Evolutionary conservation across 2,888 invertebrate species (phyloP).

Genomic region (Gnatocerus cornutus): DNA sequence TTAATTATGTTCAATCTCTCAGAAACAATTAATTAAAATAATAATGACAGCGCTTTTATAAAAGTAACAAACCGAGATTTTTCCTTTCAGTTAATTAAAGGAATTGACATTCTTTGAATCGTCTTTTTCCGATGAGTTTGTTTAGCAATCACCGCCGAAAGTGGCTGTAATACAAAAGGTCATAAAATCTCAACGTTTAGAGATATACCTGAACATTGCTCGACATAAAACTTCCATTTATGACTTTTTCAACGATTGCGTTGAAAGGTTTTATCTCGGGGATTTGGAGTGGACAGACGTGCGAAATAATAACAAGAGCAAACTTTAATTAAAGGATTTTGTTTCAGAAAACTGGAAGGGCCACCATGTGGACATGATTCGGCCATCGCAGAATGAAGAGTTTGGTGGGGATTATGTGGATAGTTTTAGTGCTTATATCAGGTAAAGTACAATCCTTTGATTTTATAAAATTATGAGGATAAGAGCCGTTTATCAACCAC

Average conservation of each 20-base stretch:
- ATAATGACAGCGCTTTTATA: not conserved
- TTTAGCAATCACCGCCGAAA: too few relatives aligned
- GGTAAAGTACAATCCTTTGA: constrained; percentile 70
- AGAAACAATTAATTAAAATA: constrained; percentile 10
- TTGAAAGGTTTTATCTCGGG: not conserved
- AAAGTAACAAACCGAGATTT: not conserved
- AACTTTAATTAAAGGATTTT: constrained; percentile 47
- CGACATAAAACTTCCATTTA: constrained; percentile 12
- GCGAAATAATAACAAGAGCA: constrained; percentile 14
- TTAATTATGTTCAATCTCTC: not conserved
- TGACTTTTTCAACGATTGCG: not conserved
- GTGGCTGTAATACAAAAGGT: not conserved
- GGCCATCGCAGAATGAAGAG: constrained; percentile 76
- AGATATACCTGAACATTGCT: not conserved
- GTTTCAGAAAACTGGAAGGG: constrained; percentile 61
- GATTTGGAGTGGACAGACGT: not conserved
- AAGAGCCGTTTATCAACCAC: too few relatives aligned
- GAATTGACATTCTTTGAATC: not conserved
- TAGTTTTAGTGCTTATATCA: constrained; percentile 77
- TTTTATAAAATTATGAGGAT: not conserved
- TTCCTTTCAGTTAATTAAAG: constrained; percentile 5
- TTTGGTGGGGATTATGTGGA: constrained; percentile 77
- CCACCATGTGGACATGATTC: constrained; percentile 72
- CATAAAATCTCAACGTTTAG: not conserved
- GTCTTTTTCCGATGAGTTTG: too few relatives aligned